Conservation (phyloP, 2,888 invertebrate species). For the Geophilus truncorum region DNA sequence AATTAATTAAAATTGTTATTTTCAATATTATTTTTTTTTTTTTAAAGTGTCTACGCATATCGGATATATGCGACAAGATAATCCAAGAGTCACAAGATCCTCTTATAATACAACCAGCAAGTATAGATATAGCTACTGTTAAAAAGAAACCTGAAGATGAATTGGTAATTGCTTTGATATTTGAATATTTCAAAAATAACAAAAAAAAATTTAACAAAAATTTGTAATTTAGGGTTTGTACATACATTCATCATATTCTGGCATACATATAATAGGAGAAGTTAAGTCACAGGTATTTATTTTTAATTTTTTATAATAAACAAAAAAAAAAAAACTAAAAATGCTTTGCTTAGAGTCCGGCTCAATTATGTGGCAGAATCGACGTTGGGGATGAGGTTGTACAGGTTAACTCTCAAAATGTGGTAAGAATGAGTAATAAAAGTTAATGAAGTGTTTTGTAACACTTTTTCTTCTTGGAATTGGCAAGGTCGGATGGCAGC, state of each 20-base stretch:
- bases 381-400: slow-evolving; percentile 96
- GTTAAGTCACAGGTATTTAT: slow-evolving; percentile 59
- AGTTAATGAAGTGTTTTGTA: background rate
- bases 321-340: background rate
- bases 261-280: slow-evolving; percentile 71
- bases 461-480: slow-evolving; percentile 31
- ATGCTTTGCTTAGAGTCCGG: slow-evolving; percentile 67
- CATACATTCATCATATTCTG: slow-evolving; percentile 76
- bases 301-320: background rate
- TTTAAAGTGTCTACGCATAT: slow-evolving; percentile 65
- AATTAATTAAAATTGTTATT: too few species aligned
- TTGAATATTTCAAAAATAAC: too few species aligned
- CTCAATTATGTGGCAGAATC: slow-evolving; percentile 84
- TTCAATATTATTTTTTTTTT: too few species aligned
- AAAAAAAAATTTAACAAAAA: too few species aligned
- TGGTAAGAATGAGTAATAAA: slow-evolving; percentile 46
- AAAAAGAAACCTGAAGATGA: slow-evolving; percentile 78
- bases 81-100: slow-evolving; percentile 79
- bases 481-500: slow-evolving; percentile 71
- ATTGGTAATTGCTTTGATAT: slow-evolving; percentile 60
- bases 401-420: slow-evolving; percentile 66
- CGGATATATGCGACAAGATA: slow-evolving; percentile 74
- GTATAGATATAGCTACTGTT: slow-evolving; percentile 79
- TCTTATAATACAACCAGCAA: slow-evolving; percentile 82
- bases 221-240: slow-evolving; percentile 86